Base-by-base conservation (phyloP, 2,888 invertebrate genomes). In the Actias luna region DNA sequence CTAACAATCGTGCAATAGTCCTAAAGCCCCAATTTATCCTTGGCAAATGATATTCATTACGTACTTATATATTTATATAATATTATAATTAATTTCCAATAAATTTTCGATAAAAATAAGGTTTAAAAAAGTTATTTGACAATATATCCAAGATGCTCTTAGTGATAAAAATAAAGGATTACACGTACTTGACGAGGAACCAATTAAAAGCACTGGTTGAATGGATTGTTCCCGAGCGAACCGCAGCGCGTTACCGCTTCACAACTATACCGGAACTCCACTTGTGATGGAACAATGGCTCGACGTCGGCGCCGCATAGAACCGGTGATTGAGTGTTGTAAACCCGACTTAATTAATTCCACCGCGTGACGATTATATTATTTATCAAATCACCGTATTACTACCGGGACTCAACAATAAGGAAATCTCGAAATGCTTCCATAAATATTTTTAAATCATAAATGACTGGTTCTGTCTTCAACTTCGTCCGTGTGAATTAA, bases 241-340 rank as follows among this genome's bases (percentile, higher is more conserved):
- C 42, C 42, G 42, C 42, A 42, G 3, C 42, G n/a, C 18, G 18
- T 18, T 42, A 25, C 46, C 46, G 46, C 46, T 50, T 50, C 46
- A 22, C 46, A 50, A 50, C 46, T 50, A 50, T 50, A 50, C 46
- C 46, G 46, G 46, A 50, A 50, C 46, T 50, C 46, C 46, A 50
- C 46, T 50, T 12, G 25, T 50, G 46, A 50, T 25, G 8, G 5
- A 42, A 42, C 42, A 42, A 42, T 42, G 42, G 42, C 42, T 42
- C 7, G 7, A 14, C 46, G 46, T 50, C 25, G 12, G 25, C 25
- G 4, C 22, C 46, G 25, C 22, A 50, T 25, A 25, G 46, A 50
- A 2, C 12, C 25, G 25, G 46, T 50, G 46, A 50, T 50, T 25
- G 46, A 50, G 25, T 50, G 46, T 50, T 50, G 46, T 50, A 50